Base-by-base conservation (phyloP, 2,113 vertebrate species). In the Corythornis vintsioides region DNA sequence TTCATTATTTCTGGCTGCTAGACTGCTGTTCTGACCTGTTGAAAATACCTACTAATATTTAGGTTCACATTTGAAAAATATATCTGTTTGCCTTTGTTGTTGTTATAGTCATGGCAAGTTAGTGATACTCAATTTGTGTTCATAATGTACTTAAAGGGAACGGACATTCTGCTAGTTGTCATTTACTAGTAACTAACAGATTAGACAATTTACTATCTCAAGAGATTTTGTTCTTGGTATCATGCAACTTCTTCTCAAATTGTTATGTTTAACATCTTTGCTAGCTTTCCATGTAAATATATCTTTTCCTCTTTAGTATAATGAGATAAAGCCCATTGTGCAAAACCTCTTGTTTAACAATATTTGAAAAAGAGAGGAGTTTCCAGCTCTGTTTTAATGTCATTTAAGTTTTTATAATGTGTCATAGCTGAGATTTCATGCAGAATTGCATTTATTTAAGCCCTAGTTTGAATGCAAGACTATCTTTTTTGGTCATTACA, bases 311-410 rank as follows among this genome's bases (percentile, higher is more conserved):
- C 9, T 78, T 77, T 63, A 88, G 28, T 47, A 59, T 15, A 65
- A 60, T 97, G 93, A 94, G 88, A 95, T 92, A 88, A 97, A 96
- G 89, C 59, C 77, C 86, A 64, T 93, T 95, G 70, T 95, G 94
- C 67, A 92, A 93, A 97, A 94, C 31, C 67, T 69, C 91, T 92
- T 50, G 83, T 94, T 90, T 83, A 96, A 89, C 94, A 93, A 78
- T 85, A 95, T 96, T 96, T 65, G 60, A 72, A 73, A 82, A 83
- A 45, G 16, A 81, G 55, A 84, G 28, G n/a, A 57, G 17, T 88
- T 55, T 1, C 31, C 70, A 91, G 24, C 7, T 38, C 84, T 88
- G 33, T 11, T 38, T 74, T 70, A 90, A 88, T 78, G 59, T 65
- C 52, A 1, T 35, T 94, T 94, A 86, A 92, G 52, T 94, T 55